Conservation (phyloP, 2,797 vertebrate species). For the Sparus aurata region DNA sequence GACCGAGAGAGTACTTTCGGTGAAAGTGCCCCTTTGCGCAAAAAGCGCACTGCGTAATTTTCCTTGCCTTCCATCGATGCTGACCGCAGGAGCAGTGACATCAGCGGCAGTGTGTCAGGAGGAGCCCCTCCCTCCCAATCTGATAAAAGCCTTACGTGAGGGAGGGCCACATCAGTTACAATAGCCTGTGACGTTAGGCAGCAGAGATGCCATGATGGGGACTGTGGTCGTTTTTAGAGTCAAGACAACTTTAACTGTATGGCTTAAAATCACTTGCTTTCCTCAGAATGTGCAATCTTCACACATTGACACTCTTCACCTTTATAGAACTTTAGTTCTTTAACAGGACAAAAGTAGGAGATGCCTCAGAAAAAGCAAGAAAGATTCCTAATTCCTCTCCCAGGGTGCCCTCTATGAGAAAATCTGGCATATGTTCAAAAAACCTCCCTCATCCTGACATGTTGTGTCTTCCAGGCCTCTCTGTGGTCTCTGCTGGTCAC, state of each 20-base stretch:
- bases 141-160: constrained; percentile 52
- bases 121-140: constrained; percentile 71
- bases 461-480: constrained; percentile 86
- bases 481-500: constrained; percentile 96
- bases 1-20: not conserved
- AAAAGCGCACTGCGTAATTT: constrained; percentile 75
- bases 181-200: not conserved
- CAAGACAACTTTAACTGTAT: not conserved
- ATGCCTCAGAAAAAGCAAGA: fast-evolving
- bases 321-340: not conserved
- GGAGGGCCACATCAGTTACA: constrained; percentile 11
- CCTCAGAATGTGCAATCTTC: not conserved
- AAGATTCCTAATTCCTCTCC: too few species aligned
- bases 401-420: not conserved
- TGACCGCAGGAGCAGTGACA: constrained; percentile 63
- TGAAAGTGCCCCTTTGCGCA: constrained; percentile 22
- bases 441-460: not conserved
- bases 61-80: constrained; percentile 20
- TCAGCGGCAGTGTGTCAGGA: constrained; percentile 65
- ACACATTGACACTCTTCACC: not conserved
- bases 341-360: not conserved
- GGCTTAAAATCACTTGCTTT: not conserved
- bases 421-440: not conserved
- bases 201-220: constrained; percentile 10
- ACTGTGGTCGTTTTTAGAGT: not conserved